Percentiles rank a stretch among this genome's conserved stretches.
Conservation (phyloP, 2,888 invertebrate species). For the Acronicta aceris region DNA sequence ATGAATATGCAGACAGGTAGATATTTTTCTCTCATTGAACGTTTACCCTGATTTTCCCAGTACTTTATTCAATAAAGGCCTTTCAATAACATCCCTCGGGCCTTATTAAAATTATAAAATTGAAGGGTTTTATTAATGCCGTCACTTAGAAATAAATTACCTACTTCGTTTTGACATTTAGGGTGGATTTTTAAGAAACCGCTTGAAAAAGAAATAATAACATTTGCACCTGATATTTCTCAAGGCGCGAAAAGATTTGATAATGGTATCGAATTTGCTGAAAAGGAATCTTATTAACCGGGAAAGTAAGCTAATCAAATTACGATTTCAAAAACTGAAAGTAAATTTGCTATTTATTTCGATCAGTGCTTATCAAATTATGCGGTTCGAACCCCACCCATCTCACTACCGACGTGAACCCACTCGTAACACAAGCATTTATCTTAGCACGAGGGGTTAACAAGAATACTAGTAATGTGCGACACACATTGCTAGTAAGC, state of each 20-base stretch:
- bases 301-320: slow-evolving; percentile 18
- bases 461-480: too few species aligned
- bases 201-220: slow-evolving; percentile 37
- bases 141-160: slow-evolving; percentile 65
- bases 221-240: slow-evolving; percentile 51
- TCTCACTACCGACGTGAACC: too few species aligned
- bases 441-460: too few species aligned
- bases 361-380: too few species aligned
- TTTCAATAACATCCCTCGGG: slow-evolving; percentile 77
- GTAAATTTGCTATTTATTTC: not conserved
- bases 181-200: slow-evolving; percentile 42
- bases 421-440: too few species aligned
- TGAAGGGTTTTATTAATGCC: slow-evolving; percentile 66
- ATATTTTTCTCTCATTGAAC: slow-evolving; percentile 68
- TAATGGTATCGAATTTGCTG: slow-evolving; percentile 24
- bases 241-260: slow-evolving; percentile 28
- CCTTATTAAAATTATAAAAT: slow-evolving; percentile 72
- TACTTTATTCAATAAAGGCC: slow-evolving; percentile 73
- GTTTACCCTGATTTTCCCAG: slow-evolving; percentile 70
- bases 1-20: slow-evolving; percentile 63
- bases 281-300: slow-evolving; percentile 9
- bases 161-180: slow-evolving; percentile 58
- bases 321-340: slow-evolving; percentile 5
- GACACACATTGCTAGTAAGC: too few species aligned
- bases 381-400: too few species aligned